Percentiles rank a stretch among this genome's conserved stretches.
These are phyloP conservation scores for Crenichthys baileyi DNA, from an alignment of 2,797 vertebrate genomes.

Conservation along the genomic window DNA sequence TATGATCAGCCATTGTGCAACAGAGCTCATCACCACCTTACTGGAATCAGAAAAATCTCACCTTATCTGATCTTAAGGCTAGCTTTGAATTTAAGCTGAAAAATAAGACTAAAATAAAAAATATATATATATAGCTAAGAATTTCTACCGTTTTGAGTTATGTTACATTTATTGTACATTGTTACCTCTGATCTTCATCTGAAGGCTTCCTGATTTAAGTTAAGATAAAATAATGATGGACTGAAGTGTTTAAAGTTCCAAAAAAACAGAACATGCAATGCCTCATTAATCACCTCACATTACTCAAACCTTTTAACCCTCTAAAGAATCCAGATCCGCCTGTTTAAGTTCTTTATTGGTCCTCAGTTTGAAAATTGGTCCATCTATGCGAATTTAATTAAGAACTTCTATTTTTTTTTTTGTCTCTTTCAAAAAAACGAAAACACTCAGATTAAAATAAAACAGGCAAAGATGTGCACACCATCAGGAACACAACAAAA, in stretches of 20 bases:
- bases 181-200: slow-evolving; percentile 6
- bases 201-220: slow-evolving; percentile 25
- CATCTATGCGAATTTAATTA: slow-evolving; percentile 13
- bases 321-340: slow-evolving; percentile 30
- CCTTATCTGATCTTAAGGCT: slow-evolving; percentile 16
- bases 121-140: slow-evolving; percentile 11
- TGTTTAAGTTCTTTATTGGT: slow-evolving; percentile 18
- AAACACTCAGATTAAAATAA: slow-evolving; percentile 49
- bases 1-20: slow-evolving; percentile 3
- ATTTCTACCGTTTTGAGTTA: slow-evolving; percentile 18
- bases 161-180: slow-evolving; percentile 14
- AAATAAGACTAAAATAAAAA: slow-evolving; percentile 10
- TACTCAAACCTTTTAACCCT: slow-evolving; percentile 2
- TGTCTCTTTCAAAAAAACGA: slow-evolving; percentile 33
- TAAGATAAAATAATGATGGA: slow-evolving; percentile 25
- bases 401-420: slow-evolving; percentile 22
- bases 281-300: slow-evolving; percentile 21
- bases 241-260: slow-evolving; percentile 18
- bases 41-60: slow-evolving; percentile 16
- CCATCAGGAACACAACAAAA: slow-evolving; percentile 44
- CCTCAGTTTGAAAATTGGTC: slow-evolving; percentile 18
- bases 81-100: slow-evolving; percentile 5
- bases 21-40: slow-evolving; percentile 11
- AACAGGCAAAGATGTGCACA: slow-evolving; percentile 52
- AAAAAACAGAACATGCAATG: slow-evolving; percentile 23